phyloP scores from a whole-genome alignment of 2,113 vertebrate genomes.

The Tapirus terrestris region DNA sequence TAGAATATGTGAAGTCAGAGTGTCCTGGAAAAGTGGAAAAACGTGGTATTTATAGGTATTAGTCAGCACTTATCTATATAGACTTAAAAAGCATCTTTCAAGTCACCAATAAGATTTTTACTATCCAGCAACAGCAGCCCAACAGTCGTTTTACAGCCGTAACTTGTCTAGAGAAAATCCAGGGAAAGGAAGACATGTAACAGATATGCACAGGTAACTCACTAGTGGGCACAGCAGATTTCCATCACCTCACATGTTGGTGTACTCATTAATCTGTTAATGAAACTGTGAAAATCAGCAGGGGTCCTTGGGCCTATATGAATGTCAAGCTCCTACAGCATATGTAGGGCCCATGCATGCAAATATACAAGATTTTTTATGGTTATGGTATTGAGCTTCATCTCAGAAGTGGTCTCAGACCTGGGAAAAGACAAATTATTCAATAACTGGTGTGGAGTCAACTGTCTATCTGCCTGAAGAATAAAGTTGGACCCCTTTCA shows the following conservation, averaged over 20 bases:
- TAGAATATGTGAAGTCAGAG: neutral
- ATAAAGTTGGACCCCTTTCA: constrained; percentile 5
- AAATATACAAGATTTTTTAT: neutral
- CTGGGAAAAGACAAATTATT: constrained; percentile 38
- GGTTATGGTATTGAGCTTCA: constrained; percentile 14
- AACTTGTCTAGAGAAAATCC: constrained; percentile 23
- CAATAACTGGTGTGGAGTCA: neutral
- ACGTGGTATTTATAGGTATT: neutral
- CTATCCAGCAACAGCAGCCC: neutral
- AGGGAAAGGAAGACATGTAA: neutral
- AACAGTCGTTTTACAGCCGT: neutral
- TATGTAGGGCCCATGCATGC: neutral
- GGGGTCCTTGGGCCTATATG: neutral
- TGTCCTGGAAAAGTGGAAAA: neutral
- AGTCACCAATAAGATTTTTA: neutral
- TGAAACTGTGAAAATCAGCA: constrained; percentile 33
- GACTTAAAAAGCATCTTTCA: neutral
- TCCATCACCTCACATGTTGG: constrained; percentile 17
- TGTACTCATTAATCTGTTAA: constrained; percentile 61
- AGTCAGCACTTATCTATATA: neutral
- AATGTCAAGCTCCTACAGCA: constrained; percentile 12
- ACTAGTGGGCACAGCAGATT: neutral
- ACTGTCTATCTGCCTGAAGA: constrained; percentile 23
- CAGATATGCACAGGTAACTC: neutral
- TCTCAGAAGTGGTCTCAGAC: constrained; percentile 57